Percentiles rank a stretch among this genome's conserved stretches.
These are phyloP conservation scores for Xestia sexstrigata DNA, from an alignment of 2,888 invertebrate genomes.

Conservation along the genomic window DNA sequence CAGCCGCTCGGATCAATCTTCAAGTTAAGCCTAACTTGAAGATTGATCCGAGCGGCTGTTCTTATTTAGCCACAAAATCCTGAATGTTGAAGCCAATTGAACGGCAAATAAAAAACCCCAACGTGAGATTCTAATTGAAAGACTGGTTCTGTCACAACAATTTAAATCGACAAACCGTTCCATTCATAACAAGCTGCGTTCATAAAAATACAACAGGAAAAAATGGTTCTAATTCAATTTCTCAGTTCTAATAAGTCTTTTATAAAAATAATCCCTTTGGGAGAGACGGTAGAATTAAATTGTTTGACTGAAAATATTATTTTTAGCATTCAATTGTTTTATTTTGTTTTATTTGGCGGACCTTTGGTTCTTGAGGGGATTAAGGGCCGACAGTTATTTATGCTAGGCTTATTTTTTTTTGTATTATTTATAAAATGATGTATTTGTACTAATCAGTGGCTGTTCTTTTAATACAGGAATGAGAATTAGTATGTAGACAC, in stretches of 20 bases:
- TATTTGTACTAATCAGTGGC: background rate
- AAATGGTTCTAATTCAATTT: slow-evolving; percentile 20
- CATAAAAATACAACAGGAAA: slow-evolving; percentile 19
- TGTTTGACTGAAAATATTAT: slow-evolving; percentile 22
- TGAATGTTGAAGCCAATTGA: no score
- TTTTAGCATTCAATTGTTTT: slow-evolving; percentile 24
- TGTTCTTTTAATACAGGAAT: no score
- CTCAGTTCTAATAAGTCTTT: background rate
- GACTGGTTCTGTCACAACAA: background rate
- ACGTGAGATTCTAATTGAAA: background rate
- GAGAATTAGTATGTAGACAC: no score
- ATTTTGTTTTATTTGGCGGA: slow-evolving; percentile 21
- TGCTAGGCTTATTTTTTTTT: background rate
- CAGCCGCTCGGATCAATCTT: no score
- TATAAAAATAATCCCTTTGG: slow-evolving; percentile 18
- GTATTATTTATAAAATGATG: background rate
- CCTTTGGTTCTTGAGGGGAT: background rate
- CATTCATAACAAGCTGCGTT: background rate
- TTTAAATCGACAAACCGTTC: background rate
- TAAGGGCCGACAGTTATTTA: background rate
- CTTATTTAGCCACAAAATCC: no score
- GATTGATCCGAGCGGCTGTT: no score
- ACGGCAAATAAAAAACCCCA: background rate
- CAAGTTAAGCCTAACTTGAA: no score
- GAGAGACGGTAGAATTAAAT: slow-evolving; percentile 7